A percentile compares a stretch with the other conserved stretches of the same genome.
Conservation (phyloP, 2,797 vertebrate genomes). For the Selene dorsalis region DNA sequence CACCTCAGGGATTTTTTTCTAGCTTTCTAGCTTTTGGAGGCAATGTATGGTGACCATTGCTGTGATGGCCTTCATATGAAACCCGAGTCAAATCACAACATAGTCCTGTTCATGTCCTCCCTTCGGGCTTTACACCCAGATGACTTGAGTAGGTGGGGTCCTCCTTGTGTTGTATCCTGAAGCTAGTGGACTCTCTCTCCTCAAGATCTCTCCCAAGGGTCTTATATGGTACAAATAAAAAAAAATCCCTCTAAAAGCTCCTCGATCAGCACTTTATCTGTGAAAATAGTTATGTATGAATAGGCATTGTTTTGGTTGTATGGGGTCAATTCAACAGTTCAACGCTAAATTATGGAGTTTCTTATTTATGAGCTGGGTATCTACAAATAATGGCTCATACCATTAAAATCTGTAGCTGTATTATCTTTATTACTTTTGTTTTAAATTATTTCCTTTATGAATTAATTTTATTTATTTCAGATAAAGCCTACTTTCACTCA, state of each 20-base stretch:
- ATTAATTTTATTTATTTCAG: slow-evolving; percentile 84
- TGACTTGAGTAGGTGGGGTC: slow-evolving; percentile 57
- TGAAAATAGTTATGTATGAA: slow-evolving; percentile 80
- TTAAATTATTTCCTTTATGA: slow-evolving; percentile 86
- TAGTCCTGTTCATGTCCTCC: slow-evolving; percentile 59
- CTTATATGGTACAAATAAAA: slow-evolving; percentile 79
- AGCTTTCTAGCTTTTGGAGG: slow-evolving; percentile 86
- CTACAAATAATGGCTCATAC: slow-evolving; percentile 79
- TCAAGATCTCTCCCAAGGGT: slow-evolving; percentile 73
- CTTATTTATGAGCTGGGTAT: slow-evolving; percentile 81
- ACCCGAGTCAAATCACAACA: slow-evolving; percentile 71
- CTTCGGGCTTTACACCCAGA: slow-evolving; percentile 46
- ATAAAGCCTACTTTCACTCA: slow-evolving; percentile 76
- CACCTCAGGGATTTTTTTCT: slow-evolving; percentile 87
- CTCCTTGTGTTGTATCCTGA: slow-evolving; percentile 69
- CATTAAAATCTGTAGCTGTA: slow-evolving; percentile 86
- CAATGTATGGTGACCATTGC: slow-evolving; percentile 83
- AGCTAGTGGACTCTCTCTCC: slow-evolving; percentile 71
- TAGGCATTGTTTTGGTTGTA: slow-evolving; percentile 78
- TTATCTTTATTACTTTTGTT: slow-evolving; percentile 89
- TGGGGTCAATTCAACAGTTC: slow-evolving; percentile 80
- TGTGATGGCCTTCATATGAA: slow-evolving; percentile 81
- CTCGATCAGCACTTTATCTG: slow-evolving; percentile 87
- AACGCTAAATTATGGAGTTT: slow-evolving; percentile 77
- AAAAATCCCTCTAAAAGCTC: slow-evolving; percentile 78